A percentile compares a stretch with the other conserved stretches of the same genome.
Evolutionary conservation across 2,797 vertebrate genomes (phyloP).

Genomic region (Choloepus didactylus): DNA sequence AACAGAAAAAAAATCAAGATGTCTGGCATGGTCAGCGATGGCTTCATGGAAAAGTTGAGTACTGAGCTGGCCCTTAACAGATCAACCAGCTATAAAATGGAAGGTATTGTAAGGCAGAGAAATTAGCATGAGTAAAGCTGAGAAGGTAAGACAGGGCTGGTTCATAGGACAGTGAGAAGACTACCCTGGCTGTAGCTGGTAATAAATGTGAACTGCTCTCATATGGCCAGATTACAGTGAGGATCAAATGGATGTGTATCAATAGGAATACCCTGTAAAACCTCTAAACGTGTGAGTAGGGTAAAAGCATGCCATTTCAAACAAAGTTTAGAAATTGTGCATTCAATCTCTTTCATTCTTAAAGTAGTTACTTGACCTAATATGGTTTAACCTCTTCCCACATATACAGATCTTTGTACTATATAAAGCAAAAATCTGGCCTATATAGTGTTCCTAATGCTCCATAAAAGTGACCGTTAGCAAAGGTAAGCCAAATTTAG

Average conservation of each 20-base stretch:
- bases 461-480: slow-evolving; percentile 69
- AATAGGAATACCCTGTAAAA: not conserved
- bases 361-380: slow-evolving; percentile 11
- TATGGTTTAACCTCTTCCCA: not conserved
- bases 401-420: not conserved
- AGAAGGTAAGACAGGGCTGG: not conserved
- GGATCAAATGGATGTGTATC: not conserved
- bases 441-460: slow-evolving; percentile 50
- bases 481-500: slow-evolving; percentile 72
- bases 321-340: not conserved
- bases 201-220: not conserved
- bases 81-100: not conserved
- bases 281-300: not conserved
- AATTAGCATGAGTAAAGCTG: not conserved
- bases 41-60: not conserved
- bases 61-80: not conserved
- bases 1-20: slow-evolving; percentile 20
- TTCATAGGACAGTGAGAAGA: not conserved
- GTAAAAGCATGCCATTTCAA: not conserved
- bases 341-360: not conserved
- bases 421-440: slow-evolving; percentile 59
- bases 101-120: not conserved
- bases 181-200: not conserved
- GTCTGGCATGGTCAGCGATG: not conserved
- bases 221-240: not conserved